phyloP scores from a whole-genome alignment of 2,888 invertebrate genomes.

The Byasa hedistus region DNA sequence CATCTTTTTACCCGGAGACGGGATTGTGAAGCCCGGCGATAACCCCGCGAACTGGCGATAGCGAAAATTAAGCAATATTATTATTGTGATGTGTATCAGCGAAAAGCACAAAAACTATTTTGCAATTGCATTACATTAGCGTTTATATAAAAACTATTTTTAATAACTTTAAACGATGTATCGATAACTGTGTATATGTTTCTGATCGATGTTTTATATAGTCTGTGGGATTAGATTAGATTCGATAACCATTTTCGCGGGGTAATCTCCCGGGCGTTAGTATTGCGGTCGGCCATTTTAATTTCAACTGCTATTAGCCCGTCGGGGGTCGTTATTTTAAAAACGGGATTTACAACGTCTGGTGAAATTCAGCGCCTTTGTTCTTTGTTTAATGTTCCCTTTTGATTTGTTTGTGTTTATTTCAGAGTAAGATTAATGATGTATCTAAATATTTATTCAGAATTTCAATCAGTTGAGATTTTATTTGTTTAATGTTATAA shows the following conservation, averaged over 20 bases:
- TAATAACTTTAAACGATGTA: no score
- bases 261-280: slow-evolving; percentile 8
- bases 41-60: no score
- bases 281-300: slow-evolving; percentile 13
- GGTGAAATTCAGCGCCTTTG: slow-evolving; percentile 10
- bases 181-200: no score
- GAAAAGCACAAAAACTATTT: no score
- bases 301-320: slow-evolving; percentile 22
- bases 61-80: no score
- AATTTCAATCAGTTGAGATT: no score
- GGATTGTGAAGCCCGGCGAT: slow-evolving; percentile 14
- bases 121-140: no score
- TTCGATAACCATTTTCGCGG: slow-evolving; percentile 13
- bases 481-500: no score
- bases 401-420: background rate
- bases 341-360: slow-evolving; percentile 22
- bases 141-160: no score
- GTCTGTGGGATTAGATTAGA: background rate
- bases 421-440: background rate
- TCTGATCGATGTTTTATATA: no score
- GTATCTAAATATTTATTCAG: no score
- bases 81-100: no score
- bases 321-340: slow-evolving; percentile 24
- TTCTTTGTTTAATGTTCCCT: slow-evolving; percentile 3
- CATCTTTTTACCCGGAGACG: slow-evolving; percentile 31